Base-by-base conservation (phyloP, 2,888 invertebrate species). In the Chymomyza caudatula region DNA sequence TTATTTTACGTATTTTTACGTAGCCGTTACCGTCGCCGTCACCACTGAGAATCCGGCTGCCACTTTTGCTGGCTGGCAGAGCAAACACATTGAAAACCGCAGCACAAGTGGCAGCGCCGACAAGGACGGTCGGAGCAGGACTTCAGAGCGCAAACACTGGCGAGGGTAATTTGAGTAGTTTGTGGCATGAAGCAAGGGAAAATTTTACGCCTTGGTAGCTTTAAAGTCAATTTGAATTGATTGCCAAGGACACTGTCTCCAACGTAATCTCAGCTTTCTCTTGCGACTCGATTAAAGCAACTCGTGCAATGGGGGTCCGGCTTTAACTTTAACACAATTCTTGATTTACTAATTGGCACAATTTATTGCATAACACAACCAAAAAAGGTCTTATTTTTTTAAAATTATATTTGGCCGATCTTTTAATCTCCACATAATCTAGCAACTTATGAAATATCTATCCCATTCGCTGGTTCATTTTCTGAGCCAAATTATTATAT, bases 1-100 rank as follows among this genome's bases (percentile, higher is more conserved):
- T 65, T 70, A 74, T 85, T 75, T 77, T 77, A 71, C 77, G 77
- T 73, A 80, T 80, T 79, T 80, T 61, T 77, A 74, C 77, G 77
- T 69, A 67, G 71, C 57, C 63, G 68, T 37, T 37, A 13, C 17
- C 52, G 17, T 22, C 3, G 19, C 6, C 55, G 15, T 15, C 37
- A 15, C 6, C 42, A 37, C 29, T 37, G 23, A 53, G 13, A 22
- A 22, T n/a, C n/a, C 19, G 25, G 22, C 51, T 54, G 64, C 57
- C 64, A 63, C 59, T 76, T 73, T 73, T 71, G 60, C 60, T 73
- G 59, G 44, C 19, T 51, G 47, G 37, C 58, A 55, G 51, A 56
- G 61, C 62, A 66, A 71, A 71, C 71, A 71, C 71, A 69, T 55
- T 71, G 69, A 71, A 69, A 71, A 66, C 69, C 66, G 71, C 71